Percentiles rank a stretch among this genome's conserved stretches.
These are phyloP conservation scores for Cotesia vestalis DNA, from an alignment of 1,140 invertebrate species.

Conservation along the genomic window DNA sequence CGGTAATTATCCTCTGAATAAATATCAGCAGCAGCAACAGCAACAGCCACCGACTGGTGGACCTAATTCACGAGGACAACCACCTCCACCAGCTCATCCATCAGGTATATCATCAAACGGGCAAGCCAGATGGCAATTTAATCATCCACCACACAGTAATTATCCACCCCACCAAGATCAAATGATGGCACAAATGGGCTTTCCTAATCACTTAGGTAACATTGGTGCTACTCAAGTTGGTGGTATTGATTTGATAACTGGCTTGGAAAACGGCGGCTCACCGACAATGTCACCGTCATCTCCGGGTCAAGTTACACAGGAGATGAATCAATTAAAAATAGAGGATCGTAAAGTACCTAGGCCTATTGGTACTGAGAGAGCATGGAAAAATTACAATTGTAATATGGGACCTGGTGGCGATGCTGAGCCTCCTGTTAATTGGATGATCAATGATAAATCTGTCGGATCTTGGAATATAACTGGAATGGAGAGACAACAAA, in stretches of 20 bases:
- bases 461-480: conserved; percentile 57
- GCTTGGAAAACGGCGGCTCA: conserved; percentile 68
- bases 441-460: conserved; percentile 69
- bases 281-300: conserved; percentile 72
- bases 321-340: conserved; percentile 60
- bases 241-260: conserved; percentile 65
- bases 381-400: conserved; percentile 70
- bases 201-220: conserved; percentile 57
- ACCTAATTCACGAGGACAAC: conserved; percentile 50
- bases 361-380: conserved; percentile 80
- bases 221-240: conserved; percentile 59
- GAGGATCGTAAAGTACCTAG: conserved; percentile 79
- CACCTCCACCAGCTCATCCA: conserved; percentile 33
- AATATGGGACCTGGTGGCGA: conserved; percentile 57
- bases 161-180: conserved; percentile 58
- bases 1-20: conserved; percentile 56
- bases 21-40: conserved; percentile 44
- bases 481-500: conserved; percentile 59
- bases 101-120: conserved; percentile 48
- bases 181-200: conserved; percentile 57
- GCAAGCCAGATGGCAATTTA: conserved; percentile 57
- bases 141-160: conserved; percentile 52
- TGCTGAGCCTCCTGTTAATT: conserved; percentile 66
- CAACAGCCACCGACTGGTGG: conserved; percentile 56
- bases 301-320: conserved; percentile 54